Conservation (phyloP, 2,113 vertebrate genomes). For the Hydrochoerus hydrochaeris region DNA sequence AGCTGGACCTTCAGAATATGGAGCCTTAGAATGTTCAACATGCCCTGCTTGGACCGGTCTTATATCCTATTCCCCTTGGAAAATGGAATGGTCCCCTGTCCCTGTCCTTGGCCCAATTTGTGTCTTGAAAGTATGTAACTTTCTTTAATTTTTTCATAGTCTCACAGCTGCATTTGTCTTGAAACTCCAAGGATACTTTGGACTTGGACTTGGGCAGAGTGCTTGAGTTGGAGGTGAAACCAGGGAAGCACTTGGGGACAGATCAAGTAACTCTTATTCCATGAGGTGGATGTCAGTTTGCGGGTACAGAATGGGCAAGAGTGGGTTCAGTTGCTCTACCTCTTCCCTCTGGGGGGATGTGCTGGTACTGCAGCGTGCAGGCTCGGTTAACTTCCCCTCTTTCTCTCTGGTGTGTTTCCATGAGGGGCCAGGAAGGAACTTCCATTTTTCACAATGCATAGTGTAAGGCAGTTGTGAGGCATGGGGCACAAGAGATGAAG, state of each 20-base stretch:
- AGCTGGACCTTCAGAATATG: not conserved
- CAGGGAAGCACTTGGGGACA: not conserved
- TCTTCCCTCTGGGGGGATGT: not conserved
- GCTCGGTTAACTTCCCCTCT: not conserved
- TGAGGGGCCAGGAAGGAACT: too few relatives aligned
- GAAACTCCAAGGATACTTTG: not conserved
- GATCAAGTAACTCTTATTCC: not conserved
- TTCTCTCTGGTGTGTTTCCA: too few relatives aligned
- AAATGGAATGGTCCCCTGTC: not conserved
- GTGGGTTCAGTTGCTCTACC: not conserved
- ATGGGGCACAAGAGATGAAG: too few relatives aligned
- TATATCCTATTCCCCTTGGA: not conserved
- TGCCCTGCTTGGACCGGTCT: not conserved
- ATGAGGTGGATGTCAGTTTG: fast-evolving
- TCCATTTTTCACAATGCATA: too few relatives aligned
- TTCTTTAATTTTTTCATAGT: not conserved
- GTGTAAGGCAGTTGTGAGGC: too few relatives aligned
- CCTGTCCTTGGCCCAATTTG: too few relatives aligned
- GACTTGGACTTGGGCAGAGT: not conserved
- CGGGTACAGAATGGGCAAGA: not conserved
- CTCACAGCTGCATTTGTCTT: not conserved
- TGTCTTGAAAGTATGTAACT: not conserved
- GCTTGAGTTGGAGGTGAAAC: not conserved
- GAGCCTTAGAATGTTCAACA: not conserved
- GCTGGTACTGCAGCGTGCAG: not conserved